Percentiles rank a stretch among this genome's conserved stretches.
Evolutionary conservation across 2,797 vertebrate genomes (phyloP).

Genomic region (Sebastiscus albofasciatus): DNA sequence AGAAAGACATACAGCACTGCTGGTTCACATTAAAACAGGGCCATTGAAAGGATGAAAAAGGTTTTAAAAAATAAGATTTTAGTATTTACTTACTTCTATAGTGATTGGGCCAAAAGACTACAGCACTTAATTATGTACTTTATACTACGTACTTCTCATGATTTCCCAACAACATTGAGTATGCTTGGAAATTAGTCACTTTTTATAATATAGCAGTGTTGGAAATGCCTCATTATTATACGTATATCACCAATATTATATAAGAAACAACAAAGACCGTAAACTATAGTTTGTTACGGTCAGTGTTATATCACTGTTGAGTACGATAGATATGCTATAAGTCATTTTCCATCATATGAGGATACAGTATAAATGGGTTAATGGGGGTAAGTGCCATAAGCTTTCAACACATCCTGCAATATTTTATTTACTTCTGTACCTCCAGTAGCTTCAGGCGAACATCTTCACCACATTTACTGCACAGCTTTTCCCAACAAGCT

Average conservation of each 20-base stretch:
- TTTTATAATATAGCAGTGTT: background rate
- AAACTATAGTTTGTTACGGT: background rate
- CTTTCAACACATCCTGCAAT: background rate
- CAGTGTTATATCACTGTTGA: background rate
- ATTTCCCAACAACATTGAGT: background rate
- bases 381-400: background rate
- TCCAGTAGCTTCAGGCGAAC: background rate
- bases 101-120: background rate
- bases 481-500: background rate
- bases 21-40: background rate
- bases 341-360: background rate
- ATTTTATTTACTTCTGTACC: background rate
- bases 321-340: background rate
- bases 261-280: background rate
- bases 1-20: background rate
- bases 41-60: background rate
- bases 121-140: background rate
- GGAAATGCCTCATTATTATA: background rate
- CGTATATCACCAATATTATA: background rate
- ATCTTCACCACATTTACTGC: background rate
- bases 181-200: background rate
- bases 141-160: background rate
- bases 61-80: background rate
- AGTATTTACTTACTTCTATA: background rate
- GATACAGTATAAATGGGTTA: background rate